These are phyloP conservation scores for Gnathonemus longibarbis DNA, from an alignment of 2,113 vertebrate species.

Conservation along the genomic window DNA sequence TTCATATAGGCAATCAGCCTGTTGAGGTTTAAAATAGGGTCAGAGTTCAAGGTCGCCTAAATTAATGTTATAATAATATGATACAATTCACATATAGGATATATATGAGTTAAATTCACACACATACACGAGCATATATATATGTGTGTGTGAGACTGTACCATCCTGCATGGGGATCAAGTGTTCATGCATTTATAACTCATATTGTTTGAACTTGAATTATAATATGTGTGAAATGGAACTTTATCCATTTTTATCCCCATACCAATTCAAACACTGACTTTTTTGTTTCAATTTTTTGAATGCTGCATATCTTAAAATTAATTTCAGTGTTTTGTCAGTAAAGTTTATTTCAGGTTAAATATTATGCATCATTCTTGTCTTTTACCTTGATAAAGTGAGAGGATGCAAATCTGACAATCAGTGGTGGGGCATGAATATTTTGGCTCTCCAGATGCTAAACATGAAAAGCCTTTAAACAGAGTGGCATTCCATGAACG, in stretches of 20 bases:
- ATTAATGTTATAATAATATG: too few species aligned
- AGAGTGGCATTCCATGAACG: not conserved
- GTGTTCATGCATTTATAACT: too few species aligned
- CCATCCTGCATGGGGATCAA: too few species aligned
- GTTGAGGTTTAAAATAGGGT: not conserved
- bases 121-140: too few species aligned
- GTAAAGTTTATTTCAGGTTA: not conserved
- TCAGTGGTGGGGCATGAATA: not conserved
- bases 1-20: not conserved
- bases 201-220: not conserved
- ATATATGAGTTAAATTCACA: too few species aligned
- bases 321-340: too few species aligned
- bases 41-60: not conserved
- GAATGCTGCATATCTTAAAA: too few species aligned
- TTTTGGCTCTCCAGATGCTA: not conserved
- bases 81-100: too few species aligned
- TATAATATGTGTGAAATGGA: not conserved
- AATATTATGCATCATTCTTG: not conserved
- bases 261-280: too few species aligned
- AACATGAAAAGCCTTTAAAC: not conserved
- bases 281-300: too few species aligned
- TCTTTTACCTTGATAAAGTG: not conserved
- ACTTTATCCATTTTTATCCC: not conserved
- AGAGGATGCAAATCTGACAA: not conserved
- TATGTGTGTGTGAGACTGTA: too few species aligned